These are phyloP conservation scores for Cynopterus brachyotis DNA, from an alignment of 2,113 vertebrate genomes.

Conservation along the genomic window DNA sequence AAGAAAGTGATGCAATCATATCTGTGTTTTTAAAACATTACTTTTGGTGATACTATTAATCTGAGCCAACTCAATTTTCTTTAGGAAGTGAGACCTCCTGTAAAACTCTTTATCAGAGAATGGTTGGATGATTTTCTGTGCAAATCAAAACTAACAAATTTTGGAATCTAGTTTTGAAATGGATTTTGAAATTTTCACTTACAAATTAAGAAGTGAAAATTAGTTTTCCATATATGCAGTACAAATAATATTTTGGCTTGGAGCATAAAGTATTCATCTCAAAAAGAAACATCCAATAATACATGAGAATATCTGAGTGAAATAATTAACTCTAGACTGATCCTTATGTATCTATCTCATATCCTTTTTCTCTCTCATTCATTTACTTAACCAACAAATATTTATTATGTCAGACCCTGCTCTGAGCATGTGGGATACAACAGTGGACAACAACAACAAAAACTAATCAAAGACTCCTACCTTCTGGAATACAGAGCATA, in stretches of 20 bases:
- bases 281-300: not conserved
- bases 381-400: not conserved
- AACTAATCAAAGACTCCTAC: not conserved
- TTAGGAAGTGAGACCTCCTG: not conserved
- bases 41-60: not conserved
- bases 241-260: constrained; percentile 3
- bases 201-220: not conserved
- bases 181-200: not conserved
- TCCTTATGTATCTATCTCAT: not conserved
- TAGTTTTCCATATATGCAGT: not conserved
- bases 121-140: not conserved
- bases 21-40: not conserved
- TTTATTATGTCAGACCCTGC: not conserved
- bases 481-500: not conserved
- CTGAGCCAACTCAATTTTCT: constrained; percentile 6
- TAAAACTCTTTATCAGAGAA: not conserved
- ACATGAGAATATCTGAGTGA: not conserved
- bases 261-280: not conserved
- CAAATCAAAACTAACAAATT: not conserved
- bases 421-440: not conserved
- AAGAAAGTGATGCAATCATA: not conserved
- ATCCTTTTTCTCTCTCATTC: not conserved
- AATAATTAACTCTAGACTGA: not conserved
- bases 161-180: not conserved
- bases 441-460: not conserved